These are phyloP conservation scores for Australoheros scitulus DNA, from an alignment of 2,113 vertebrate genomes.

Conservation along the genomic window DNA sequence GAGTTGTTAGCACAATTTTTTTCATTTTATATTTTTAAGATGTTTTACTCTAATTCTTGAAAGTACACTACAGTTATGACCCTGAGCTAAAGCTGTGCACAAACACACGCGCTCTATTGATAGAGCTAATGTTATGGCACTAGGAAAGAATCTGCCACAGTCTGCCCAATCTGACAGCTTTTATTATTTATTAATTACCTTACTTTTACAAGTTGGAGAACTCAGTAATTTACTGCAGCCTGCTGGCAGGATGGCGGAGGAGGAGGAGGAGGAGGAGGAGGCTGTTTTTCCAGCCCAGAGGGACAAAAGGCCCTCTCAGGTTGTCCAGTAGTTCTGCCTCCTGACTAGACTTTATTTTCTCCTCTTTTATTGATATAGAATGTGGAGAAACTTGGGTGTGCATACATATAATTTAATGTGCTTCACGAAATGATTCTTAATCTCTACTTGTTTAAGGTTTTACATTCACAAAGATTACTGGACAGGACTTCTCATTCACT, in stretches of 20 bases:
- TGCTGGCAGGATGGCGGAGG: conserved; percentile 59
- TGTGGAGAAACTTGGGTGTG: neutral
- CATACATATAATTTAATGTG: neutral
- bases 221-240: conserved; percentile 72
- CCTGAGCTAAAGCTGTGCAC: conserved; percentile 20
- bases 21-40: conserved; percentile 3
- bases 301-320: conserved; percentile 74
- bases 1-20: neutral
- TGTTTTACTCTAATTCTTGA: conserved; percentile 34
- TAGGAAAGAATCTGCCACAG: conserved; percentile 78
- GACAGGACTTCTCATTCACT: conserved; percentile 10
- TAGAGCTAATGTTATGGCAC: conserved; percentile 72
- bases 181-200: conserved; percentile 80
- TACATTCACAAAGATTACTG: neutral
- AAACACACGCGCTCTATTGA: conserved; percentile 58
- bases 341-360: conserved; percentile 44
- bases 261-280: conserved; percentile 21
- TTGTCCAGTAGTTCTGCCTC: conserved; percentile 57
- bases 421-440: conserved; percentile 9
- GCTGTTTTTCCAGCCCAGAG: conserved; percentile 77
- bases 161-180: conserved; percentile 72
- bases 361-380: conserved; percentile 9
- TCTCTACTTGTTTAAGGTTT: neutral
- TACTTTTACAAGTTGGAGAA: conserved; percentile 75
- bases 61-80: conserved; percentile 33